Evolutionary conservation across 2,888 invertebrate genomes (phyloP).

Genomic region (Calephelis perditalis): DNA sequence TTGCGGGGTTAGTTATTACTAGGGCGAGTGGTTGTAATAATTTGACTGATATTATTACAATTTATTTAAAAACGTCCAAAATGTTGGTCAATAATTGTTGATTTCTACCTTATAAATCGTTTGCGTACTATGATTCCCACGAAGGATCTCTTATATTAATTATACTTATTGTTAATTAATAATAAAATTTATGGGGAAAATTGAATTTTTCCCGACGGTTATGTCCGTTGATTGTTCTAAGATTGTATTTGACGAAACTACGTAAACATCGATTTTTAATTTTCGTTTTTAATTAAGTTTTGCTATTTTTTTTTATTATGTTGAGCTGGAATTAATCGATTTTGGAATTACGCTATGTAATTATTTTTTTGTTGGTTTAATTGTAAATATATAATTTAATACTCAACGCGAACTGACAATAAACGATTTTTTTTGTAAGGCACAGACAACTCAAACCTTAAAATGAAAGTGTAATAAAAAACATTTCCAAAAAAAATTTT

Average conservation of each 20-base stretch:
- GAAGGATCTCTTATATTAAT: conserved; percentile 45
- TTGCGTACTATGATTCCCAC: conserved; percentile 37
- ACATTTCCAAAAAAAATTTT: no score
- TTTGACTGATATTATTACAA: conserved; percentile 12
- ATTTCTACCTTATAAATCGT: conserved; percentile 25
- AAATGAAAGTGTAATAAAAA: no score
- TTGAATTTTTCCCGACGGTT: conserved; percentile 47
- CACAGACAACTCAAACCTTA: no score
- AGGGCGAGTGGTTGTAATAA: conserved; percentile 11
- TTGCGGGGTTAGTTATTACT: background rate
- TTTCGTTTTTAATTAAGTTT: conserved; percentile 11
- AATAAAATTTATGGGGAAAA: conserved; percentile 49
- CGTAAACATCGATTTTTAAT: no score
- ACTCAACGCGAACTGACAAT: conserved; percentile 78
- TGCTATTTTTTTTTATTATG: conserved; percentile 15
- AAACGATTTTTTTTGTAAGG: conserved; percentile 49
- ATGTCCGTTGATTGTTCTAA: conserved; percentile 14
- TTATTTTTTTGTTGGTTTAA: conserved; percentile 28
- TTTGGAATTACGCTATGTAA: conserved; percentile 3
- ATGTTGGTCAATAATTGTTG: conserved; percentile 10
- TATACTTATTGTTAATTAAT: conserved; percentile 37
- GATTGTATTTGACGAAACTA: conserved; percentile 3
- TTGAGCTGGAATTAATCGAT: background rate
- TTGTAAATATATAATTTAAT: conserved; percentile 37
- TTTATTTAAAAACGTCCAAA: conserved; percentile 15